These are phyloP conservation scores for Carettochelys insculpta DNA, from an alignment of 2,113 vertebrate species.

Conservation along the genomic window DNA sequence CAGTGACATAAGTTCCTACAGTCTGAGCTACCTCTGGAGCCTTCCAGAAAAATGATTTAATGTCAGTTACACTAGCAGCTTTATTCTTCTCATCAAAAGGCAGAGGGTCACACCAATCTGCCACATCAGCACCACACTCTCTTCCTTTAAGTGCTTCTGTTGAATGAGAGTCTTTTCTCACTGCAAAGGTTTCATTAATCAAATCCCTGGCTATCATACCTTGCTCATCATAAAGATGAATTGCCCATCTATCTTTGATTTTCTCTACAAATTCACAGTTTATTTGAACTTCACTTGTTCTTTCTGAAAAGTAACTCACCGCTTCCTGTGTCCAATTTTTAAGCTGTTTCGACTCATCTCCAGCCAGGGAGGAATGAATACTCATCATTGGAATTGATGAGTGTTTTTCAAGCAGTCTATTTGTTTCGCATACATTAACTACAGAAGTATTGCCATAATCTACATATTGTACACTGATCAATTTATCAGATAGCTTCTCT, in stretches of 20 bases:
- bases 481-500: conserved; percentile 56
- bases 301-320: conserved; percentile 72
- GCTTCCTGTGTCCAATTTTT: conserved; percentile 58
- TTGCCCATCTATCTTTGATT: conserved; percentile 83
- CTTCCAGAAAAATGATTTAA: conserved; percentile 69
- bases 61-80: neutral
- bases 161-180: neutral
- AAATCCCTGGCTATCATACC: conserved; percentile 73
- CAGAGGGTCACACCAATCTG: neutral
- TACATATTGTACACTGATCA: conserved; percentile 83
- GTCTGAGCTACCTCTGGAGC: conserved; percentile 72
- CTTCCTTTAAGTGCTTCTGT: neutral
- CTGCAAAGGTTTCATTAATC: conserved; percentile 1
- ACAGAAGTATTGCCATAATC: conserved; percentile 90
- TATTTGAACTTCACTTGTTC: conserved; percentile 73
- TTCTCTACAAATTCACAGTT: conserved; percentile 83
- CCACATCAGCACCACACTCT: neutral
- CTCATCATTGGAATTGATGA: conserved; percentile 76
- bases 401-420: conserved; percentile 70
- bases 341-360: conserved; percentile 30
- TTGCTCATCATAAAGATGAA: conserved; percentile 79
- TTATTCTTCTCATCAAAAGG: neutral
- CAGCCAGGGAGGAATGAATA: conserved; percentile 83
- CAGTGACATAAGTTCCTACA: conserved; percentile 77
- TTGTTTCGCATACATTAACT: conserved; percentile 70